Evolutionary conservation across 2,113 vertebrate genomes (phyloP).

Genomic region (Sorex araneus): DNA sequence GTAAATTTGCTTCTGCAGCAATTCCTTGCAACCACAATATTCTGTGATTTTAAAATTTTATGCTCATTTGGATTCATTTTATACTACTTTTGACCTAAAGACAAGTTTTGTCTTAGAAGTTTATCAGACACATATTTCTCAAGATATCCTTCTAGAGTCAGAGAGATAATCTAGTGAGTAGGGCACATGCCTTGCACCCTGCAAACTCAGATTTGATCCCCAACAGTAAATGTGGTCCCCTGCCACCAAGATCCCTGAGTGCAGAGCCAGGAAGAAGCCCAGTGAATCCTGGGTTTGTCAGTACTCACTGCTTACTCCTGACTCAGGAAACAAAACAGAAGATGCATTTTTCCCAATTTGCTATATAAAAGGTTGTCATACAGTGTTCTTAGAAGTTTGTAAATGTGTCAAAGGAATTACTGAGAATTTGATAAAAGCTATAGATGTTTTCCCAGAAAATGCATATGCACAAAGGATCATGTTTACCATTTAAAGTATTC

Average conservation of each 20-base stretch:
- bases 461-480: neutral
- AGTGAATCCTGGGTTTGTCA: too few relatives aligned
- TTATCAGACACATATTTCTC: too few relatives aligned
- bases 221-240: too few relatives aligned
- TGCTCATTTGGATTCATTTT: neutral
- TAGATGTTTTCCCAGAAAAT: neutral
- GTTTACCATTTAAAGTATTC: neutral
- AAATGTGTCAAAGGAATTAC: neutral
- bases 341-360: neutral
- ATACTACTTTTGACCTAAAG: slow-evolving; percentile 19
- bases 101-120: neutral
- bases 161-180: too few relatives aligned
- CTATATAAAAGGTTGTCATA: neutral
- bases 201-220: too few relatives aligned
- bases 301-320: too few relatives aligned
- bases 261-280: too few relatives aligned
- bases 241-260: too few relatives aligned
- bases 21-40: neutral
- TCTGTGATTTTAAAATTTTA: neutral
- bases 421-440: neutral
- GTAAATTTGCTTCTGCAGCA: accelerated
- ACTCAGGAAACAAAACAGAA: too few relatives aligned
- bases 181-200: too few relatives aligned
- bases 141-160: neutral
- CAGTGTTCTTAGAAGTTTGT: neutral